phyloP scores from a whole-genome alignment of 2,113 vertebrate species.

The Python bivittatus region DNA sequence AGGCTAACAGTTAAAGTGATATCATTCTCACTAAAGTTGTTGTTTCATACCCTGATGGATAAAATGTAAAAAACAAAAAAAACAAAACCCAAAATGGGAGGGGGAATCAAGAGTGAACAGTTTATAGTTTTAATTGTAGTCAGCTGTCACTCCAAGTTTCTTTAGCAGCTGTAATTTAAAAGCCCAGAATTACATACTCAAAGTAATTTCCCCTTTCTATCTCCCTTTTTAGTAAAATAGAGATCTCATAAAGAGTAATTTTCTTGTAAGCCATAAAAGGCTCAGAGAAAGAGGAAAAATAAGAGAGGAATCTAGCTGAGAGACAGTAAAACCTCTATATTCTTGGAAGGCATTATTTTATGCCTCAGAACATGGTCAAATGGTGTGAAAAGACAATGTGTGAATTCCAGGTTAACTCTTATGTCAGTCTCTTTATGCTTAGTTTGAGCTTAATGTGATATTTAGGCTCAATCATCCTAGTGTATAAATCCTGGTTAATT shows the following conservation, averaged over 20 bases:
- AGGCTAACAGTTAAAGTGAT: not conserved
- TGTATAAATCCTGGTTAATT: too few relatives aligned
- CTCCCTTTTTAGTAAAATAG: constrained; percentile 38
- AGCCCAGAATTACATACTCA: constrained; percentile 32
- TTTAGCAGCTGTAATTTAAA: constrained; percentile 34
- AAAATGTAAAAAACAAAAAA: too few relatives aligned
- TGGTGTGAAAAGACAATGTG: too few relatives aligned
- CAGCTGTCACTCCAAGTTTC: constrained; percentile 19
- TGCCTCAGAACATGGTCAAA: too few relatives aligned
- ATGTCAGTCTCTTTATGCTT: not conserved
- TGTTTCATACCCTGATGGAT: constrained; percentile 18
- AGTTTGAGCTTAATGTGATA: too few relatives aligned
- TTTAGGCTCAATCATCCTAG: too few relatives aligned
- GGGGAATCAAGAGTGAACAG: constrained; percentile 37
- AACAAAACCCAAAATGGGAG: constrained; percentile 9
- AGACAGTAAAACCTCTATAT: not conserved
- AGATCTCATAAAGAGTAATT: constrained; percentile 24
- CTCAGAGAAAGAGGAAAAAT: constrained; percentile 24
- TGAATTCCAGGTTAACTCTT: too few relatives aligned
- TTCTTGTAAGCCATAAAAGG: constrained; percentile 46
- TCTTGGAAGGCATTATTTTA: too few relatives aligned
- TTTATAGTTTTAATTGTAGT: constrained; percentile 34
- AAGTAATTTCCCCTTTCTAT: not conserved
- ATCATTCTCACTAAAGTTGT: not conserved
- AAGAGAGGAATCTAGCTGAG: not conserved